These are phyloP conservation scores for Silurus meridionalis DNA, from an alignment of 2,113 vertebrate genomes.

Conservation along the genomic window DNA sequence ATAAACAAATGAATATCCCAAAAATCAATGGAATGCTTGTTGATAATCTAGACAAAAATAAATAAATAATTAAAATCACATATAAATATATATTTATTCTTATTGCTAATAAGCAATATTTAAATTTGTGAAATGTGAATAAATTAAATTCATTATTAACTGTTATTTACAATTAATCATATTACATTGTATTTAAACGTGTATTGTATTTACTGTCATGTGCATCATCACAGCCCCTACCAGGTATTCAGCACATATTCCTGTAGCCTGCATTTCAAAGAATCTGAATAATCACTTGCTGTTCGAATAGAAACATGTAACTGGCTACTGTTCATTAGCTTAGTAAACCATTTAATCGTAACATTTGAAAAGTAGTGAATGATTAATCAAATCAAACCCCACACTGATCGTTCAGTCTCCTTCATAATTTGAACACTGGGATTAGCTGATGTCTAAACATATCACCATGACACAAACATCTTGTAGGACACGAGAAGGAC, in stretches of 20 bases:
- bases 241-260: not conserved
- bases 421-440: not conserved
- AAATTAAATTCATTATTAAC: too few relatives aligned
- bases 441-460: not conserved
- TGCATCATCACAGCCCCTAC: not conserved
- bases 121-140: too few relatives aligned
- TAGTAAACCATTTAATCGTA: not conserved
- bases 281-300: not conserved
- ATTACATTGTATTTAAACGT: too few relatives aligned
- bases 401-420: not conserved
- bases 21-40: too few relatives aligned
- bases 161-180: too few relatives aligned
- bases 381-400: not conserved
- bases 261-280: too few relatives aligned
- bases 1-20: too few relatives aligned
- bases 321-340: not conserved
- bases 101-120: too few relatives aligned
- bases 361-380: not conserved
- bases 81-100: too few relatives aligned
- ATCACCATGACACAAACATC: not conserved
- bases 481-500: constrained; percentile 19
- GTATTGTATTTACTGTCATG: not conserved
- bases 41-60: too few relatives aligned
- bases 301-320: not conserved
- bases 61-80: too few relatives aligned